These are phyloP conservation scores for Danaus plexippus DNA, from an alignment of 1,140 invertebrate species.

Conservation along the genomic window DNA sequence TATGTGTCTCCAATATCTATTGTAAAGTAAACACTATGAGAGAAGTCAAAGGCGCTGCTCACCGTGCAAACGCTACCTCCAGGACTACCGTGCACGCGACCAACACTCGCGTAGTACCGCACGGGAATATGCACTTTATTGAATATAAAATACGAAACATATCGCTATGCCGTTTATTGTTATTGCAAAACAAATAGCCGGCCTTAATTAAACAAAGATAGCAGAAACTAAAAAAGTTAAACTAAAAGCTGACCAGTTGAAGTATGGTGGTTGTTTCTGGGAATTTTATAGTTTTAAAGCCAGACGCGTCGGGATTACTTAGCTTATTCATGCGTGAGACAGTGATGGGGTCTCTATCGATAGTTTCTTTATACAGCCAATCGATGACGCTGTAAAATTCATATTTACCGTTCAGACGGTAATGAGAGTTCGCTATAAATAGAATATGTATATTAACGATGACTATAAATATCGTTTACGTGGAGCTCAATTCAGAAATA, in stretches of 20 bases:
- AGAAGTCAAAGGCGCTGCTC: no score
- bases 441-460: not conserved
- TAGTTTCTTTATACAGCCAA: conserved; percentile 3
- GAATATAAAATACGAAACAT: no score
- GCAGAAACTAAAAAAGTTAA: conserved; percentile 31
- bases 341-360: conserved; percentile 14
- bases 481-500: no score
- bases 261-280: conserved; percentile 36
- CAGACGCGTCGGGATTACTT: conserved; percentile 44
- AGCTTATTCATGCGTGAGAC: conserved; percentile 38
- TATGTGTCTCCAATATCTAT: no score
- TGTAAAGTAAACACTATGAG: no score
- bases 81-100: no score
- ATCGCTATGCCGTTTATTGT: no score
- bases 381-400: not conserved
- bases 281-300: conserved; percentile 43
- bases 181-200: conserved; percentile 19
- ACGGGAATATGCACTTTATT: no score
- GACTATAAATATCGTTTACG: no score
- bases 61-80: no score
- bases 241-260: conserved; percentile 30
- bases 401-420: conserved; percentile 3
- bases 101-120: no score
- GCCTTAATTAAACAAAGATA: conserved; percentile 35
- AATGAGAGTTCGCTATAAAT: not conserved